A percentile compares a stretch with the other conserved stretches of the same genome.
These are phyloP conservation scores for Microcebus lehilahytsara DNA, from an alignment of 2,113 vertebrate species.

Conservation along the genomic window DNA sequence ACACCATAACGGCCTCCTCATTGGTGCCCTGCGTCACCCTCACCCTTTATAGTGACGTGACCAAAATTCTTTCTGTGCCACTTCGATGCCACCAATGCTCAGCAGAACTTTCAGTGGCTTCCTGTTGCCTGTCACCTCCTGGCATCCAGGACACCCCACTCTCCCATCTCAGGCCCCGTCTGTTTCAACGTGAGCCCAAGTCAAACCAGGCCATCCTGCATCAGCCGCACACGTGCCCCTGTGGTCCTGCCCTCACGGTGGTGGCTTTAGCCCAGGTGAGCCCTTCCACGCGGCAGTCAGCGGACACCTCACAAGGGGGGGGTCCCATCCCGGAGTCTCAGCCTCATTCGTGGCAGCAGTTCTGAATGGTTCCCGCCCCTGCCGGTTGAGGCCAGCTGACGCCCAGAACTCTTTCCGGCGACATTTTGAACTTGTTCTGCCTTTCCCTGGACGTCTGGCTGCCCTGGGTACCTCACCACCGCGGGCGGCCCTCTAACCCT, in stretches of 20 bases:
- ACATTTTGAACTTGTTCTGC: not conserved
- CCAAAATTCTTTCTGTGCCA: not conserved
- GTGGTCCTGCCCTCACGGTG: not conserved
- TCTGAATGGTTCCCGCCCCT: not conserved
- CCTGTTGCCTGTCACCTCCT: not conserved
- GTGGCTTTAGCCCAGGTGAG: not conserved
- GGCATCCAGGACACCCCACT: not conserved
- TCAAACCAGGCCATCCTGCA: not conserved
- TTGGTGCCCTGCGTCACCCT: accelerated
- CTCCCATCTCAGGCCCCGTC: not conserved
- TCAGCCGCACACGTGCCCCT: not conserved
- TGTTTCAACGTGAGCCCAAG: not conserved
- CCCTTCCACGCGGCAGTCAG: not conserved
- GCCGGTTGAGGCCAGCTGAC: not conserved
- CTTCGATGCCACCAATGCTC: no score
- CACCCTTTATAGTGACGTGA: not conserved
- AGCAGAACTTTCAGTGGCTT: not conserved
- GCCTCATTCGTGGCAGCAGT: not conserved
- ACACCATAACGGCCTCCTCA: accelerated
- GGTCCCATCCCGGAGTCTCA: not conserved
- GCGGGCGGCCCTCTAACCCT: accelerated
- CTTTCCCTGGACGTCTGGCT: not conserved
- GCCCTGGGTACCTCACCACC: not conserved
- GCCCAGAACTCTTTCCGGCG: not conserved
- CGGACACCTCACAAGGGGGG: not conserved